A percentile compares a stretch with the other conserved stretches of the same genome.
phyloP scores from a whole-genome alignment of 2,113 vertebrate species.

The Tautogolabrus adspersus region DNA sequence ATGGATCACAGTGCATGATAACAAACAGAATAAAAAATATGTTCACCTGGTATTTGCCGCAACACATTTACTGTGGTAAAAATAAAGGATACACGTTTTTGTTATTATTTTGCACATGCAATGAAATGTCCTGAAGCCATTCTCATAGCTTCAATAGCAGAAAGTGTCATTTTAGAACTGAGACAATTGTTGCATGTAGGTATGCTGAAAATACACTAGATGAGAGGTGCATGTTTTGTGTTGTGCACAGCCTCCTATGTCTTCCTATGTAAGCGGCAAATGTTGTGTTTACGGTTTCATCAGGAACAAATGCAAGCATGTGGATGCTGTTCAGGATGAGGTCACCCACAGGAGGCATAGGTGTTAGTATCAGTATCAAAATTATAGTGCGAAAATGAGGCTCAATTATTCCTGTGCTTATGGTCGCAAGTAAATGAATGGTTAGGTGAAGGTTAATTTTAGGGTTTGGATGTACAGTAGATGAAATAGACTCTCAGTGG shows the following conservation, averaged over 20 bases:
- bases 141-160: too few relatives aligned
- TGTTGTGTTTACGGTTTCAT: background rate
- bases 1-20: too few relatives aligned
- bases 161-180: too few relatives aligned
- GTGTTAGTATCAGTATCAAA: background rate
- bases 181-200: too few relatives aligned
- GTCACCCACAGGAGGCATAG: background rate
- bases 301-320: background rate
- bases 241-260: background rate
- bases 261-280: background rate
- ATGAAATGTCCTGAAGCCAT: too few relatives aligned
- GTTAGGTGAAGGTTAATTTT: slow-evolving; percentile 2
- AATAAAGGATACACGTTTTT: too few relatives aligned
- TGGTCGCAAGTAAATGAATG: background rate
- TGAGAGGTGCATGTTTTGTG: background rate
- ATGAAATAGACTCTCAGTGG: background rate
- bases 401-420: background rate
- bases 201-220: background rate
- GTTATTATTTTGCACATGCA: too few relatives aligned
- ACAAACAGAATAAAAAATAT: too few relatives aligned
- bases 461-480: background rate
- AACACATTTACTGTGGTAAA: too few relatives aligned
- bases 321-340: background rate
- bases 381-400: background rate
- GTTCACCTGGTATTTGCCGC: too few relatives aligned